Conservation (phyloP, 2,113 vertebrate genomes). For the Cebidichthys violaceus region DNA sequence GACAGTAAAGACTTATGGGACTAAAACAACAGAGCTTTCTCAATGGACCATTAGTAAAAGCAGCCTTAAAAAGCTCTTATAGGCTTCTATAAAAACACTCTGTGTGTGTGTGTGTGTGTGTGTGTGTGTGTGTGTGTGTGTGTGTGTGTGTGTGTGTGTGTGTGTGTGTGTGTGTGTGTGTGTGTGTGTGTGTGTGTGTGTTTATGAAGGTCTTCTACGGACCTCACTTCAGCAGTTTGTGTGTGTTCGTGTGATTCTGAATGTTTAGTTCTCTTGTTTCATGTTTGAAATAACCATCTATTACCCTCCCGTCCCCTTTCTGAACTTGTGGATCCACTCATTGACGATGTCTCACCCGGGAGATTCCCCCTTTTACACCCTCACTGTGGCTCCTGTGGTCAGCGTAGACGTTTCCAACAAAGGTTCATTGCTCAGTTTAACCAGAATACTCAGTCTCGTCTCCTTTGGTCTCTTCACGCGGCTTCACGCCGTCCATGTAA, state of each 20-base stretch:
- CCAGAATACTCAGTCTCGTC: not conserved
- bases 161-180: not conserved
- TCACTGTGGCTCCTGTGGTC: not conserved
- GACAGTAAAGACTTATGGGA: constrained; percentile 42
- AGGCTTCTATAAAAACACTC: constrained; percentile 53
- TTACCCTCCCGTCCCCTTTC: not conserved
- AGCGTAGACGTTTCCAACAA: not conserved
- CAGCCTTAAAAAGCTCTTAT: constrained; percentile 8
- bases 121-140: too few species aligned
- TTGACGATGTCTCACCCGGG: not conserved
- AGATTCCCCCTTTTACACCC: not conserved
- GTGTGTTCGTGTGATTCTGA: not conserved
- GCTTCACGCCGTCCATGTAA: not conserved
- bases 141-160: not conserved
- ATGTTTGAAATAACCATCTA: not conserved
- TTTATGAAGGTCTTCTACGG: constrained; percentile 6
- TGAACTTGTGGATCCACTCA: not conserved
- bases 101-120: not conserved
- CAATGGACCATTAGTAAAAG: constrained; percentile 54
- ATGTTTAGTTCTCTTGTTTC: not conserved
- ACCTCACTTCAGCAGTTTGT: not conserved
- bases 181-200: not conserved
- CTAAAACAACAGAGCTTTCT: constrained; percentile 50
- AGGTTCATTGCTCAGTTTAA: not conserved
- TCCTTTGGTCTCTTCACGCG: not conserved